Evolutionary conservation across 2,797 vertebrate species (phyloP), one percentile per base, ranked within the genome.

Genomic region (Gambelia wislizenii): DNA sequence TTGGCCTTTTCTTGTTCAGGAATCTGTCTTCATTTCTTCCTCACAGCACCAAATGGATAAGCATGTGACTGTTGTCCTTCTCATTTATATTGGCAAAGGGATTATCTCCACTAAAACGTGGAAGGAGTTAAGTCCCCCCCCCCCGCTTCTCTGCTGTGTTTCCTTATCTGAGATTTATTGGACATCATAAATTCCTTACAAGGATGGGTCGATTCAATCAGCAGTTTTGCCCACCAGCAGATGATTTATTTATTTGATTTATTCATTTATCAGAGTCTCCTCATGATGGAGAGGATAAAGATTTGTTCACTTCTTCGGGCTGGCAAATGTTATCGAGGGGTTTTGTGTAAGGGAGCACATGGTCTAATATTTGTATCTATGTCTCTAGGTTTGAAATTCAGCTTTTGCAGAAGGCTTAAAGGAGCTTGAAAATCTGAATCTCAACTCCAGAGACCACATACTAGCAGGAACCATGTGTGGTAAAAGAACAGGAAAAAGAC

Each of bases 161-260:
- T 81, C 22, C n/a, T 81, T 81, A 36, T 59, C 78, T 81, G 78
- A 81, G 54, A 79, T 59, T 54, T 56, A 59, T 81, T 81, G 36
- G 9, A 39, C n/a, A 59, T 59, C 52, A 81, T 81, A 81, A 56
- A 81, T 81, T 81, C 54, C n/a, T 59, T 59, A 59, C 52, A 39
- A 59, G 20, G 54, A 42, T 42, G 36, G 56, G 80, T 42, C 27
- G 12, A 42, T 42, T 61, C n/a, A 61, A 59, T 42, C 33, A 82
- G 36, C 56, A 82, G 33, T 44, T 64, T 64, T 52, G 9, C 54
- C 76, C 18, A 61, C 22, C 54, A 42, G 10, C 4, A 36, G 52
- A 54, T 36, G 25, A 81, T 81, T 59, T 59, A 49, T 77, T 54
- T 36, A 61, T 81, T 77, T 78, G 47, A 78, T 78, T 78, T 78